Conservation (phyloP, 2,113 vertebrate species). For the Erythrocercus mccallii region DNA sequence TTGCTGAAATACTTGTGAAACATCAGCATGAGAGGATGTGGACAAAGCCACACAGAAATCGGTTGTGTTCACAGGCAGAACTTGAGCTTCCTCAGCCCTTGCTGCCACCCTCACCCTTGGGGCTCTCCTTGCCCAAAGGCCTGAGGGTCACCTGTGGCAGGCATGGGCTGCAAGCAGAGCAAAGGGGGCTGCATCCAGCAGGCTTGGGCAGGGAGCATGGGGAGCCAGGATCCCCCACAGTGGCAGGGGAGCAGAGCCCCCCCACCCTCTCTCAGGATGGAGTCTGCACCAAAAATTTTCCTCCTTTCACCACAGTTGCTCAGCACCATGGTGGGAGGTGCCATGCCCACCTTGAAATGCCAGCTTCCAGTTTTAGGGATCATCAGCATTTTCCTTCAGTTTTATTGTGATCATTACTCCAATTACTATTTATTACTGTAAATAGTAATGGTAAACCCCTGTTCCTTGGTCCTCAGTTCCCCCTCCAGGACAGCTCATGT, state of each 20-base stretch:
- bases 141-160: neutral
- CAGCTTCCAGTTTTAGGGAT: neutral
- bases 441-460: neutral
- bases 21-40: neutral
- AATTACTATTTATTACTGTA: neutral
- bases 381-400: neutral
- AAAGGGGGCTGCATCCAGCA: fast-evolving
- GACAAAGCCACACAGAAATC: neutral
- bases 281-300: neutral
- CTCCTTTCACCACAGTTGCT: fast-evolving
- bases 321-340: neutral
- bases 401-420: neutral
- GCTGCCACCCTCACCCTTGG: fast-evolving
- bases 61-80: fast-evolving
- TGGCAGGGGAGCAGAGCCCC: neutral
- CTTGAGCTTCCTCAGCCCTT: neutral
- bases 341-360: fast-evolving
- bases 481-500: neutral
- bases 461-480: neutral
- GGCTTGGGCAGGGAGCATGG: no score
- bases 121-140: fast-evolving
- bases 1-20: neutral
- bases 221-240: fast-evolving
- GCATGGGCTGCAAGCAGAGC: neutral
- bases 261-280: fast-evolving